These are phyloP conservation scores for Etheostoma spectabile DNA, from an alignment of 2,113 vertebrate species.

Conservation along the genomic window DNA sequence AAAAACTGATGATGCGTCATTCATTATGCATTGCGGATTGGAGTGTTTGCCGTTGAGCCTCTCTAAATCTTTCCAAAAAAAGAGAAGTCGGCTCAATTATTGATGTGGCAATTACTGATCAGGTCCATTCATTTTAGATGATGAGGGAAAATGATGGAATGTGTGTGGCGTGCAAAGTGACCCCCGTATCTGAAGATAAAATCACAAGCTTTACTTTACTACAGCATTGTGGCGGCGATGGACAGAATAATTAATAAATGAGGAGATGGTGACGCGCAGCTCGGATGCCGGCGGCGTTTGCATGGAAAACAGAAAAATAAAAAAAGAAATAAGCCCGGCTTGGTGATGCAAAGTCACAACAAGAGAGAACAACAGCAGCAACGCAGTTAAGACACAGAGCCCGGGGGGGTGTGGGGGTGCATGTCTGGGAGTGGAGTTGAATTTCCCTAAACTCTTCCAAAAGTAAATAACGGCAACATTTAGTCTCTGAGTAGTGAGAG, in stretches of 20 bases:
- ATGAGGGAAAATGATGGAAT: conserved; percentile 53
- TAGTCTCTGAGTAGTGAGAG: conserved; percentile 36
- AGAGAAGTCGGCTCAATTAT: conserved; percentile 64
- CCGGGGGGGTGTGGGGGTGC: too few species aligned
- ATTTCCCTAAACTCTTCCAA: conserved; percentile 69
- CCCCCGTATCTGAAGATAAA: conserved; percentile 35
- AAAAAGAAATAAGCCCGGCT: conserved; percentile 26
- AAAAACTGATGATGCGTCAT: conserved; percentile 34
- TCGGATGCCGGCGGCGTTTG: background rate
- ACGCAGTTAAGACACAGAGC: too few species aligned
- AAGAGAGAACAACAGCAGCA: background rate
- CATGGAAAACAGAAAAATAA: conserved; percentile 43
- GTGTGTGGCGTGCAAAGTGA: conserved; percentile 35
- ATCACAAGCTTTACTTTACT: conserved; percentile 31
- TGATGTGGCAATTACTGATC: conserved; percentile 71
- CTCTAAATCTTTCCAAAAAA: conserved; percentile 44
- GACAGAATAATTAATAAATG: conserved; percentile 53
- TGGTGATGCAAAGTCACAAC: conserved; percentile 9
- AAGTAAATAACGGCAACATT: conserved; percentile 65
- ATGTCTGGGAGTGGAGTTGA: conserved; percentile 37
- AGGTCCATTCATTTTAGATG: conserved; percentile 68
- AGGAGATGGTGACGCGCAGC: background rate
- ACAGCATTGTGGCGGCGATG: background rate
- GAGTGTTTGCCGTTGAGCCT: conserved; percentile 49
- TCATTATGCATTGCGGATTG: conserved; percentile 38